Base-by-base conservation (phyloP, 2,797 vertebrate genomes). In the Oophaga sylvatica region DNA sequence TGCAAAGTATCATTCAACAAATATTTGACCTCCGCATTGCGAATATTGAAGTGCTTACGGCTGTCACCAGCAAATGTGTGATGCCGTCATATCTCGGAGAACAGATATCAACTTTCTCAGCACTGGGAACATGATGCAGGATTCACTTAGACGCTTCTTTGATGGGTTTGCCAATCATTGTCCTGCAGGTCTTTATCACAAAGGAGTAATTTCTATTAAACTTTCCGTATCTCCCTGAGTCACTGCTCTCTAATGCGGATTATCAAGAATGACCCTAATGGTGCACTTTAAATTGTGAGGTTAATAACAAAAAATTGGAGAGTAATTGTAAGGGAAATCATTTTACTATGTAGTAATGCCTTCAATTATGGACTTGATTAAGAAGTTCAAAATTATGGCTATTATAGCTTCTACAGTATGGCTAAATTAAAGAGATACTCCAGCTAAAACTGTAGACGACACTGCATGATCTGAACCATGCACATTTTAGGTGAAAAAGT, bases 11-110 rank as follows among this genome's bases (percentile, higher is more conserved):
- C 68, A 88, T 84, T 48, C 10, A 73, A 65, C 83, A 85, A 75
- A 63, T 84, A 88, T 88, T 82, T 84, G 87, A 71, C 73, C 73
- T 70, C 35, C 31, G 73, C 22, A 83, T 71, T 48, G 35, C 9
- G 35, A 73, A 20, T 53, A n/a, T 0, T 53, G 76, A 53, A 73
- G 56, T 80, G 17, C 87, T 80, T 70, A 29, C 11, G 48, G 62
- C 80, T 84, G 77, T 85, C 82, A 85, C 57, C 65, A 17, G 9
- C 59, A 80, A 35, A 73, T 80, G 67, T 35, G 41, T 81, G 56
- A 81, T 88, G 67, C 41, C 57, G 26, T 85, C 67, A 81, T 59
- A 22, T 84, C 35, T 73, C 67, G 26, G 35, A 56, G 57, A 71
- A 60, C 59, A 41, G 75, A 80, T 85, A 84, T 71, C 35, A 31